A percentile compares a stretch with the other conserved stretches of the same genome.
These are phyloP conservation scores for Sinosuthora webbiana DNA, from an alignment of 2,113 vertebrate genomes.

Conservation along the genomic window DNA sequence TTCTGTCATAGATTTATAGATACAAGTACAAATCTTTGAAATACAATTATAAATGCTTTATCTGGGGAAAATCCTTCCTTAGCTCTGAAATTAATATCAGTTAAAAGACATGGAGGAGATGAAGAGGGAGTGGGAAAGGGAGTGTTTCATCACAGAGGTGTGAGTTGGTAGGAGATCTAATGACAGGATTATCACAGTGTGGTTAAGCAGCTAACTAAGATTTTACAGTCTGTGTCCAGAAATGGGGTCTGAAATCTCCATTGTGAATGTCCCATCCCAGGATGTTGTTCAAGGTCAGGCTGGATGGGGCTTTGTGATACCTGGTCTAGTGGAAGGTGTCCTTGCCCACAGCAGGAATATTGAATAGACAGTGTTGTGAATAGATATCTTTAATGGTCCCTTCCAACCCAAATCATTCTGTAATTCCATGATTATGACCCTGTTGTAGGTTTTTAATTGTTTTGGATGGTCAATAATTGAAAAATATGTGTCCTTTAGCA, in stretches of 20 bases:
- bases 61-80: not conserved
- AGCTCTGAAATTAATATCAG: not conserved
- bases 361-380: not conserved
- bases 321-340: not conserved
- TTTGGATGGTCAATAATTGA: not conserved
- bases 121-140: not conserved
- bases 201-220: not conserved
- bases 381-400: not conserved
- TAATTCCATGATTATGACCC: not conserved
- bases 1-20: not conserved
- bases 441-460: not conserved
- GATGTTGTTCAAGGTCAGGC: not conserved
- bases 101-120: not conserved
- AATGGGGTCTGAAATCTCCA: not conserved
- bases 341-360: fast-evolving
- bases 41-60: not conserved
- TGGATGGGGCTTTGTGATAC: not conserved
- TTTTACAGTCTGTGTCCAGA: not conserved
- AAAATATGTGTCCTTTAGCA: not conserved
- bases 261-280: not conserved
- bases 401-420: not conserved
- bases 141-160: not conserved
- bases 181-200: not conserved
- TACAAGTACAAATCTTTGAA: not conserved
- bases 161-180: not conserved